Evolutionary conservation across 2,797 vertebrate species (phyloP), one percentile per base, ranked within the genome.

Genomic region (Sebastes nivosus): DNA sequence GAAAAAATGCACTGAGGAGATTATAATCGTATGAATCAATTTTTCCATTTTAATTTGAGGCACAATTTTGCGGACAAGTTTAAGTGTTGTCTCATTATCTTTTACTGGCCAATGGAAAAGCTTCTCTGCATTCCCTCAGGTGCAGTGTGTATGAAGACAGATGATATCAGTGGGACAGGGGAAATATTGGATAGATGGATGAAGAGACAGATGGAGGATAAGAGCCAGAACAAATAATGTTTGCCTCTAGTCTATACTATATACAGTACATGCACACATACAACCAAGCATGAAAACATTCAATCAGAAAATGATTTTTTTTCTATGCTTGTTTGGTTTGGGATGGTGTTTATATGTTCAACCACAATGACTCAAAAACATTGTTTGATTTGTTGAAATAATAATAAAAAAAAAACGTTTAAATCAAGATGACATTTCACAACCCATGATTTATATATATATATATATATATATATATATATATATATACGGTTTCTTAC

Each of bases 61-160:
- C 29, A 13, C 30, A 54, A 22, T 67, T 72, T 57, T 52, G 61
- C 2, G 8, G 75, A 69, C 29, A 9, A 22, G 24, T 76, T 84
- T 63, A 50, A 77, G 65, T 38, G 60, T 63, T 74, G 29, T 80
- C 65, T 84, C 67, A 36, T 83, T 84, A 57, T 82, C 32, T 68
- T 67, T 57, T 13, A 13, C 42, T 55, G 68, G 59, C 36, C 57
- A 36, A 3, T 72, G 30, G 58, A 57, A 74, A 73, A 20, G 30
- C 22, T 42, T 34, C 30, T 52, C 25, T 24, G 72, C 18, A 2
- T 63, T 68, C 60, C 78, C 78, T 57, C 25, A 67, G 67, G 75
- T 78, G 72, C n/a, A 9, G 74, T 69, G 81, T 87, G 72, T 79
- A 72, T 57, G 24, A 64, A 77, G 67, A 81, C 57, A 55, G 57